phyloP scores from a whole-genome alignment of 1,140 invertebrate genomes.

The Drosophila bocki region DNA sequence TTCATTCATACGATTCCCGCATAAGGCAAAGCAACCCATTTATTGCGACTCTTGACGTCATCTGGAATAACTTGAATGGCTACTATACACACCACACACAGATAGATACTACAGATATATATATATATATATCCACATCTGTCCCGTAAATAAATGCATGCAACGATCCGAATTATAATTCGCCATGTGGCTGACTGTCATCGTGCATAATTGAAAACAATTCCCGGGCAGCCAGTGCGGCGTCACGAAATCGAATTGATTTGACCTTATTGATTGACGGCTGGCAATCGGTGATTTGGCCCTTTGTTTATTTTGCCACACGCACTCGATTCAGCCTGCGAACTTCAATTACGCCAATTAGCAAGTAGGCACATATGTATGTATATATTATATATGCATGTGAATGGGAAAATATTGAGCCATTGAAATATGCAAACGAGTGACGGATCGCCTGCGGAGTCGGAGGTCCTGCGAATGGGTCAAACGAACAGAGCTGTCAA shows the following conservation, averaged over 20 bases:
- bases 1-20: conserved; percentile 25
- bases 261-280: conserved; percentile 79
- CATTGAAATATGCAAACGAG: conserved; percentile 43
- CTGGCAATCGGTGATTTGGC: conserved; percentile 40
- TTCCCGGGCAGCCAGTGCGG: conserved; percentile 47
- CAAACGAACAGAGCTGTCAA: conserved; percentile 58
- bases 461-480: conserved; percentile 12
- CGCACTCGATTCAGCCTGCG: conserved; percentile 27
- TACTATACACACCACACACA: conserved; percentile 3
- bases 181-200: conserved; percentile 45
- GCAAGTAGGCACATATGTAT: conserved; percentile 21
- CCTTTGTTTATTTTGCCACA: conserved; percentile 44
- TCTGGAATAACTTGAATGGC: conserved; percentile 19
- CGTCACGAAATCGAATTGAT: conserved; percentile 66
- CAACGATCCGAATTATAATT: conserved; percentile 43
- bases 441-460: conserved; percentile 46
- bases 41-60: conserved; percentile 43
- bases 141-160: conserved; percentile 18
- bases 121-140: conserved; percentile 9
- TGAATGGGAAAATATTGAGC: conserved; percentile 20
- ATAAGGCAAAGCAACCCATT: conserved; percentile 36
- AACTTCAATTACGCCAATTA: conserved; percentile 64
- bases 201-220: conserved; percentile 76
- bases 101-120: neutral
- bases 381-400: conserved; percentile 10